These are phyloP conservation scores for Daboia siamensis DNA, from an alignment of 2,113 vertebrate species.

Conservation along the genomic window DNA sequence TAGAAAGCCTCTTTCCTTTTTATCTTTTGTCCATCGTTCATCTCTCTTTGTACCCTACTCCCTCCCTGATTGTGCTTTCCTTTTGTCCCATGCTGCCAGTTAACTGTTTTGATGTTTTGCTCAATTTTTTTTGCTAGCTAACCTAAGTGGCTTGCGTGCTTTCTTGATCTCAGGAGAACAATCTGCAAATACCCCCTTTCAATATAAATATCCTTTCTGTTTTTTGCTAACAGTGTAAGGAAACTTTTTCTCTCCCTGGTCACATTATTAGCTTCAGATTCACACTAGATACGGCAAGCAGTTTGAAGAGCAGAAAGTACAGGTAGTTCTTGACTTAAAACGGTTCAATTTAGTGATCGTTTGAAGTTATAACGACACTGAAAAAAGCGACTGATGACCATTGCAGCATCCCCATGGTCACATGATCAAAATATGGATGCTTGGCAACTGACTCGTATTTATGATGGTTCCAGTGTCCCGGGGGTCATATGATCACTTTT, in stretches of 20 bases:
- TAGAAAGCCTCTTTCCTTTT: neutral
- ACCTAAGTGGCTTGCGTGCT: neutral
- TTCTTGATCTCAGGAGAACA: neutral
- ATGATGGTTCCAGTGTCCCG: neutral
- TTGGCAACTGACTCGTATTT: neutral
- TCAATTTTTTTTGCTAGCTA: neutral
- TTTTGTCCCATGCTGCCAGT: neutral
- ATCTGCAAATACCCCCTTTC: neutral
- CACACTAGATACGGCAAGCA: neutral
- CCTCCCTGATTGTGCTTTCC: neutral
- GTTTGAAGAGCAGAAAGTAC: neutral
- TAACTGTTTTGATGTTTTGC: neutral
- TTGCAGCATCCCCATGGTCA: neutral
- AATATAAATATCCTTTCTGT: neutral
- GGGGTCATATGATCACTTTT: neutral
- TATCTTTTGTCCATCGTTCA: neutral
- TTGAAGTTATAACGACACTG: neutral
- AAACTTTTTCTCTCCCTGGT: neutral
- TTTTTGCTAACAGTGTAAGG: neutral
- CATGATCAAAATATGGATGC: neutral
- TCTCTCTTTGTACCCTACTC: neutral
- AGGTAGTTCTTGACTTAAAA: neutral
- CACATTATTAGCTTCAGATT: neutral
- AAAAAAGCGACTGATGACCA: neutral
- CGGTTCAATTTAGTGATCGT: neutral